These are phyloP conservation scores for Natator depressus DNA, from an alignment of 2,113 vertebrate genomes.

Conservation along the genomic window DNA sequence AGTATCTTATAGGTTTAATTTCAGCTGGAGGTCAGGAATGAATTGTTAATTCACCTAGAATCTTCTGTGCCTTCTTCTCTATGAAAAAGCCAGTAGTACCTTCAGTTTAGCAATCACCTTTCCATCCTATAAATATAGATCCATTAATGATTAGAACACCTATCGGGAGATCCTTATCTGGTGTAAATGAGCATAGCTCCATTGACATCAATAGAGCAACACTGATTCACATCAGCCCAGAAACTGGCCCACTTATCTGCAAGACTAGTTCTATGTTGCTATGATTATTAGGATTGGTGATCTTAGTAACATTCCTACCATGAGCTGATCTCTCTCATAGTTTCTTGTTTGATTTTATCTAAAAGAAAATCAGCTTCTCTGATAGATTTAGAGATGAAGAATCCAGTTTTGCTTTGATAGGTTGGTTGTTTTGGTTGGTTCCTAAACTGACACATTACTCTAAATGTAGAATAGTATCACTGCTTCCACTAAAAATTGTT, in stretches of 20 bases:
- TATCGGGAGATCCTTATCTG: neutral
- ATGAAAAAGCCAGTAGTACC: neutral
- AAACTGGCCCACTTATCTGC: neutral
- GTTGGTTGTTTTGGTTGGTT: neutral
- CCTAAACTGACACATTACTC: neutral
- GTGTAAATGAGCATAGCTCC: neutral
- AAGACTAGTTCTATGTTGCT: neutral
- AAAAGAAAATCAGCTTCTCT: conserved; percentile 37
- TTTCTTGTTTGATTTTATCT: neutral
- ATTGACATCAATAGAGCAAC: neutral
- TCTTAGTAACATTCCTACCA: neutral
- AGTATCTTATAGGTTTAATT: neutral
- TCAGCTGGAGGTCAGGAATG: neutral
- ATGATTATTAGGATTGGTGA: neutral
- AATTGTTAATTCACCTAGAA: neutral
- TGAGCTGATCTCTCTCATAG: neutral
- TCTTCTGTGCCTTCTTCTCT: neutral
- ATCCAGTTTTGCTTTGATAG: conserved; percentile 17
- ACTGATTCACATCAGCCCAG: neutral
- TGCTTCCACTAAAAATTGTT: conserved; percentile 28
- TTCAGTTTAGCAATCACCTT: fast-evolving
- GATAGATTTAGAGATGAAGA: neutral
- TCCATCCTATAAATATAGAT: neutral
- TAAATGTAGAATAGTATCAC: neutral
- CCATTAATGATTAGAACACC: neutral